Conservation (phyloP, 2,797 vertebrate genomes). For the Propithecus deckenii region DNA sequence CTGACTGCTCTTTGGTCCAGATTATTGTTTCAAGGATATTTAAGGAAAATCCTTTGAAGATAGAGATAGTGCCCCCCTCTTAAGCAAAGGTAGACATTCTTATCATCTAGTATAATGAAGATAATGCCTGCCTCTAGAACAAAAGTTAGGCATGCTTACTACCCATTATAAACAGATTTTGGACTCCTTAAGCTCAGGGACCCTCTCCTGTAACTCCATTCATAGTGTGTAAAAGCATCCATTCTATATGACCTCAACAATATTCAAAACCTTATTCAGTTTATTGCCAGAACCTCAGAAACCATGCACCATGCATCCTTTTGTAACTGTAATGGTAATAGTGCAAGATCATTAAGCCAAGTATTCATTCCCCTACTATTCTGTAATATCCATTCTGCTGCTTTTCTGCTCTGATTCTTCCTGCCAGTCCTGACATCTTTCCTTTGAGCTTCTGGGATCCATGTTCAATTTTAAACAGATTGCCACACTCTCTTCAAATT, state of each 20-base stretch:
- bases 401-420: background rate
- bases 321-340: background rate
- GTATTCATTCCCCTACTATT: background rate
- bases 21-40: background rate
- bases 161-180: background rate
- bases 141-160: background rate
- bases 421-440: background rate
- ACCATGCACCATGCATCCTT: background rate
- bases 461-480: background rate
- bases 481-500: too few species aligned
- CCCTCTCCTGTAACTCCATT: background rate
- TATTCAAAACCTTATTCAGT: background rate
- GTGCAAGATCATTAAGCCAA: background rate
- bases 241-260: background rate
- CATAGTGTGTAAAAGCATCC: background rate
- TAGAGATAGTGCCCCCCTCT: background rate
- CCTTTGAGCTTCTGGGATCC: background rate
- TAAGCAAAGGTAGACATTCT: background rate
- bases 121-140: background rate
- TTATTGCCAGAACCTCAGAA: background rate
- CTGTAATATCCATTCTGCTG: background rate
- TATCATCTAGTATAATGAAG: background rate
- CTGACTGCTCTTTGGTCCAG: background rate
- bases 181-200: background rate
- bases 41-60: background rate